Evolutionary conservation across 2,113 vertebrate genomes (phyloP).

Genomic region (Artemisiospiza belli): DNA sequence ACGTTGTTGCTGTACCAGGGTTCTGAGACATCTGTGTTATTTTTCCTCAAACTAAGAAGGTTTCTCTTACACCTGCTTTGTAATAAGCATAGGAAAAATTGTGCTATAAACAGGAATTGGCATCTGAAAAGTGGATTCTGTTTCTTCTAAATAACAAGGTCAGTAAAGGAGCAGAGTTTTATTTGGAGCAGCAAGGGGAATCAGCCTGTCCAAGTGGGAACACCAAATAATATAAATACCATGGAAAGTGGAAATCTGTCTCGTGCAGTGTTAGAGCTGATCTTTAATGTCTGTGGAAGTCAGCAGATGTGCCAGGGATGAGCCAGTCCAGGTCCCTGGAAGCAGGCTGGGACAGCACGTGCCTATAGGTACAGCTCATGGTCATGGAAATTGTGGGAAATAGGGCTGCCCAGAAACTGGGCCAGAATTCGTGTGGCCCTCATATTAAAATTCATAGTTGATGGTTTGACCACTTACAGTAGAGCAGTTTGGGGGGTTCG

Average conservation of each 20-base stretch:
- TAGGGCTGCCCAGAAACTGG: background rate
- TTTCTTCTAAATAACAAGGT: background rate
- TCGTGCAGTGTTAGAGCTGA: fast-evolving
- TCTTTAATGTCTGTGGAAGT: background rate
- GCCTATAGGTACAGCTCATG: fast-evolving
- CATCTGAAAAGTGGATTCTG: background rate
- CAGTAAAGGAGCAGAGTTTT: background rate
- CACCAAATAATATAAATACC: fast-evolving
- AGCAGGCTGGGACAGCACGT: background rate
- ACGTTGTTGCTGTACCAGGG: background rate
- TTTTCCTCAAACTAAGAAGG: background rate
- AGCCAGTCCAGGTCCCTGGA: background rate
- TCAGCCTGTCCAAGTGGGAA: background rate
- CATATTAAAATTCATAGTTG: fast-evolving
- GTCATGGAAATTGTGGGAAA: fast-evolving
- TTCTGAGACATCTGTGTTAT: background rate
- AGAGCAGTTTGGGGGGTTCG: background rate
- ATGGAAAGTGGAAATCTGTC: background rate
- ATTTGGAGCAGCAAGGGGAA: background rate
- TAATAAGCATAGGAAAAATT: background rate
- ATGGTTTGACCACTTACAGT: background rate
- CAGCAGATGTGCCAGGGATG: background rate
- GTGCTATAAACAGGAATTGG: background rate
- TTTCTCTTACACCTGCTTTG: background rate
- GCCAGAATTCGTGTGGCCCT: fast-evolving